Evolutionary conservation across 2,113 vertebrate genomes (phyloP), one percentile per base, ranked within the genome.

Genomic region (Butorides virescens): DNA sequence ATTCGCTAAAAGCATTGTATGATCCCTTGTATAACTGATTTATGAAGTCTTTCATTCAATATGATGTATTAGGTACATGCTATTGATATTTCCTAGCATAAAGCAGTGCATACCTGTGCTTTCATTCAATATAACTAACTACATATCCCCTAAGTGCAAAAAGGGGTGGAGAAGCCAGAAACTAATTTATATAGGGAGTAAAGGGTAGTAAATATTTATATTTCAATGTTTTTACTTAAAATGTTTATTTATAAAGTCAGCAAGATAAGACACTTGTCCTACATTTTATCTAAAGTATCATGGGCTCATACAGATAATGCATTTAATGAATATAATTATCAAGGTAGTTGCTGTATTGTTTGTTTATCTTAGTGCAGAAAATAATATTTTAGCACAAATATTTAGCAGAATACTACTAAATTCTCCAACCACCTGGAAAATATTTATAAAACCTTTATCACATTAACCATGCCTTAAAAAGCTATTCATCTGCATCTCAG

Each of bases 11-110:
- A 97, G 96, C 93, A 91, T 93, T 89, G 85, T 96, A 91, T 92
- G 87, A 88, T 96, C 67, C 85, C 93, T 89, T 84, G 81, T 90
- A 93, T 91, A 92, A 91, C 86, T 96, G 95, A 97, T 97, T 97
- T 96, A 97, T 97, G 86, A 85, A 94, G 66, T 90, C 93, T 94
- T 95, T 97, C 96, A 91, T 86, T 96, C 93, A 93, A 52, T 96
- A 92, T 92, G 93, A 93, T 94, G 32, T 90, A 97, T 97, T 95
- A 94, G 63, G 78, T 75, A 63, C n/a, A 30, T 22, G 29, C 65
- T 92, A 61, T 68, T 90, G 4, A 4, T 72, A 61, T 50, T 68
- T 83, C 5, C 30, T n/a, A 86, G 32, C 66, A 65, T n/a, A 59
- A 84, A 90, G 76, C 30, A 36, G 9, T 22, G 56, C 61, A 34